Percentiles rank a stretch among this genome's conserved stretches.
Evolutionary conservation across 2,888 invertebrate species (phyloP).

Genomic region (Lithodes maja): DNA sequence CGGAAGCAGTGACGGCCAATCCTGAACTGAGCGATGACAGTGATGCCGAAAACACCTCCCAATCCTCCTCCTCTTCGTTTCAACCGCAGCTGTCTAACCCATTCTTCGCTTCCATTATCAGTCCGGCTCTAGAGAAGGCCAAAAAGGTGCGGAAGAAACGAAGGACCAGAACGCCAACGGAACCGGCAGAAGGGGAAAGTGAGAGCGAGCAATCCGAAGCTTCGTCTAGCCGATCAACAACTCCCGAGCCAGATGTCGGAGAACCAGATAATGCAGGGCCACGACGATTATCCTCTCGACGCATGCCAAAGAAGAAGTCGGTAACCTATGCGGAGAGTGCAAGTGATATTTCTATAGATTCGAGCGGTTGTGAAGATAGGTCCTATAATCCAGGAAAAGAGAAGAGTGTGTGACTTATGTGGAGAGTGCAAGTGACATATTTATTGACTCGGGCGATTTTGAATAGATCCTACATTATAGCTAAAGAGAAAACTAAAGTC

Average conservation of each 20-base stretch:
- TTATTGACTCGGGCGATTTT: background rate
- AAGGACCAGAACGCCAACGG: background rate
- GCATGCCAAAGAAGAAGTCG: background rate
- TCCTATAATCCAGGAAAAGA: constrained; percentile 20
- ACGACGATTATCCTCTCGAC: constrained; percentile 13
- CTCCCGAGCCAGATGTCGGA: constrained; percentile 19
- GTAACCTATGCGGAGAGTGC: constrained; percentile 14
- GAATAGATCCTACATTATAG: constrained; percentile 14
- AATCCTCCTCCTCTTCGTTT: background rate
- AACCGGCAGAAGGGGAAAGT: background rate
- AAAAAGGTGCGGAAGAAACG: background rate
- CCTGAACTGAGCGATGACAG: constrained; percentile 59
- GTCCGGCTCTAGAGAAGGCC: background rate
- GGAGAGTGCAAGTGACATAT: constrained; percentile 28
- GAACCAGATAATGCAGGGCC: background rate
- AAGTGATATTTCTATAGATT: constrained; percentile 17
- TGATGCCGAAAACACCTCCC: constrained; percentile 27
- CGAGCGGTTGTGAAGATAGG: constrained; percentile 18
- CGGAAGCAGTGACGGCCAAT: background rate
- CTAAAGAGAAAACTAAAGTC: background rate
- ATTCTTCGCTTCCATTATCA: background rate
- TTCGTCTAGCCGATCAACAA: constrained; percentile 19
- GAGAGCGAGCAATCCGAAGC: background rate
- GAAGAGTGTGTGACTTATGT: background rate
- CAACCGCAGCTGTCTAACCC: background rate